Percentiles rank a stretch among this genome's conserved stretches.
phyloP scores from a whole-genome alignment of 2,888 invertebrate species.

The Papilio demoleus region DNA sequence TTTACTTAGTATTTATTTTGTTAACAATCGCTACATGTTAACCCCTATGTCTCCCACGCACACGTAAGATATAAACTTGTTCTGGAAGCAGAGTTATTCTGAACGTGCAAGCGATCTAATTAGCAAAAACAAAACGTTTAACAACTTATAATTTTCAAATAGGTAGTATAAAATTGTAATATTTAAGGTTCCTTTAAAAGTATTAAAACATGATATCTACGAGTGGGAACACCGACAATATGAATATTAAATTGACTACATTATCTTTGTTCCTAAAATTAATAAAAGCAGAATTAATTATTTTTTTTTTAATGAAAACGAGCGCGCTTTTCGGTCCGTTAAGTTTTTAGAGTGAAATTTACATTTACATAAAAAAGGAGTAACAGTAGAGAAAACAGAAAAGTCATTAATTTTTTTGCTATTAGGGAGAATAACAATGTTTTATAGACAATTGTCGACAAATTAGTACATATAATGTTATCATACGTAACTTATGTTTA shows the following conservation, averaged over 20 bases:
- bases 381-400: neutral
- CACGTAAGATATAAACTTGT: constrained; percentile 1
- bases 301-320: constrained; percentile 6
- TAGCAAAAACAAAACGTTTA: neutral
- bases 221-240: neutral
- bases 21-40: neutral
- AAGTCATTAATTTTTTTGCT: neutral
- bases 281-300: neutral
- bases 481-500: constrained; percentile 1
- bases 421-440: too few relatives aligned
- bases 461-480: too few relatives aligned
- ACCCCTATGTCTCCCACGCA: neutral
- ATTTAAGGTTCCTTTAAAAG: neutral
- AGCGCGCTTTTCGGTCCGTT: constrained; percentile 6
- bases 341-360: constrained; percentile 20
- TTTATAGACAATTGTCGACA: too few relatives aligned
- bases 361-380: neutral
- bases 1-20: neutral
- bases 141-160: neutral
- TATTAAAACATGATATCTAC: neutral
- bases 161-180: neutral
- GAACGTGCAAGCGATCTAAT: constrained; percentile 1
- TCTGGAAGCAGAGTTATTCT: neutral
- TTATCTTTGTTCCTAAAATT: neutral
- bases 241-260: neutral